Conservation (phyloP, 1,140 invertebrate species). For the Drosophila grimshawi region DNA sequence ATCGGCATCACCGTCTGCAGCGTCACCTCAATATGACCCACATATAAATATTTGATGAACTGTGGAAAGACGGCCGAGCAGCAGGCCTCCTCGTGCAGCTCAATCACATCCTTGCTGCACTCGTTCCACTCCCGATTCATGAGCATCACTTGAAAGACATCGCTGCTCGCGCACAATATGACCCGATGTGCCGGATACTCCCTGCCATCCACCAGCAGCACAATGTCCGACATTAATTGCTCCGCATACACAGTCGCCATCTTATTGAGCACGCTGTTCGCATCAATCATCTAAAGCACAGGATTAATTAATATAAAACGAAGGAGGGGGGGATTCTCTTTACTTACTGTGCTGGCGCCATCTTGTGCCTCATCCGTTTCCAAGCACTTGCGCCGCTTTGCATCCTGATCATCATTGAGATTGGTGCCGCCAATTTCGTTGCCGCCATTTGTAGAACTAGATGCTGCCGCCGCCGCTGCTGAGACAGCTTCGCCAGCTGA, state of each 20-base stretch:
- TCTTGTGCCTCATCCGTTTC: constrained; percentile 64
- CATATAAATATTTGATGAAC: constrained; percentile 97
- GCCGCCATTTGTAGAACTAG: constrained; percentile 36
- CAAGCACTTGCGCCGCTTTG: constrained; percentile 69
- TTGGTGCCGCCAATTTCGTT: constrained; percentile 13
- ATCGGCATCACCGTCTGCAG: constrained; percentile 93
- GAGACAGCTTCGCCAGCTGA: constrained; percentile 14
- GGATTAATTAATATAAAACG: too few species aligned
- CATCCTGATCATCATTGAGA: constrained; percentile 64
- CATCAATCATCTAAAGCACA: constrained; percentile 90
- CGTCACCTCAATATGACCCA: constrained; percentile 94
- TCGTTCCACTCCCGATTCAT: constrained; percentile 97
- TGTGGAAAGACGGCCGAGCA: constrained; percentile 94
- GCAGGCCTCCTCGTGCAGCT: constrained; percentile 93
- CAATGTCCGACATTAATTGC: constrained; percentile 94
- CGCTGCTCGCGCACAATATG: constrained; percentile 96
- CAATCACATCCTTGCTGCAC: constrained; percentile 92
- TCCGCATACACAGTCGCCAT: constrained; percentile 93
- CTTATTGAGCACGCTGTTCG: constrained; percentile 90
- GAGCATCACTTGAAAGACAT: constrained; percentile 98
- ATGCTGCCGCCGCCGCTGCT: constrained; percentile 13
- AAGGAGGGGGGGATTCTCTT: background rate
- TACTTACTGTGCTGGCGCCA: constrained; percentile 73
- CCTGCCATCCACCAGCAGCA: constrained; percentile 91
- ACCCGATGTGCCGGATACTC: constrained; percentile 95